These are phyloP conservation scores for Epinotia bilunana DNA, from an alignment of 2,888 invertebrate genomes.

Conservation along the genomic window DNA sequence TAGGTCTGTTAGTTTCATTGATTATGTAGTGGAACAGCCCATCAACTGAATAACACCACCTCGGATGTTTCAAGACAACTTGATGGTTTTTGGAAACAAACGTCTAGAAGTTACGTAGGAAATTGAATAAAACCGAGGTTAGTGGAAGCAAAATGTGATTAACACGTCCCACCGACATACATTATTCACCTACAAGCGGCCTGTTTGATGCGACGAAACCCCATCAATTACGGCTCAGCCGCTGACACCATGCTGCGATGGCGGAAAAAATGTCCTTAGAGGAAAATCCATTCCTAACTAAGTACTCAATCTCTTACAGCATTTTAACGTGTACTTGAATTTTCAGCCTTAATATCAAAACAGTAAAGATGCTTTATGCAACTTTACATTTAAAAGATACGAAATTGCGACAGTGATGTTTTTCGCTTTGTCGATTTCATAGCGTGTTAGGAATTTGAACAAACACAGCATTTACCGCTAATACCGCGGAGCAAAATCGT, in stretches of 20 bases:
- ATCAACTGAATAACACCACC: too few relatives aligned
- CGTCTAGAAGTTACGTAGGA: background rate
- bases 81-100: background rate
- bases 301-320: background rate
- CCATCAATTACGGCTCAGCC: slow-evolving; percentile 57
- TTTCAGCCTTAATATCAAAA: background rate
- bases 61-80: background rate
- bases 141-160: slow-evolving; percentile 33
- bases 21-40: too few relatives aligned
- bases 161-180: slow-evolving; percentile 33
- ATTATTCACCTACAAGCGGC: slow-evolving; percentile 28
- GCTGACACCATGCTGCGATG: slow-evolving; percentile 59
- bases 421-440: slow-evolving; percentile 3
- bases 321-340: background rate
- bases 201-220: slow-evolving; percentile 25
- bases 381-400: background rate
- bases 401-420: background rate
- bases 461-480: slow-evolving; percentile 8
- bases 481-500: background rate
- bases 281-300: slow-evolving; percentile 42
- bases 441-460: slow-evolving; percentile 19
- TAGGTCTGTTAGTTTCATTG: too few relatives aligned
- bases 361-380: background rate
- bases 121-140: slow-evolving; percentile 9
- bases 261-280: slow-evolving; percentile 59